Conservation (phyloP, 2,888 invertebrate species). For the Nemotelus pantherinus region DNA sequence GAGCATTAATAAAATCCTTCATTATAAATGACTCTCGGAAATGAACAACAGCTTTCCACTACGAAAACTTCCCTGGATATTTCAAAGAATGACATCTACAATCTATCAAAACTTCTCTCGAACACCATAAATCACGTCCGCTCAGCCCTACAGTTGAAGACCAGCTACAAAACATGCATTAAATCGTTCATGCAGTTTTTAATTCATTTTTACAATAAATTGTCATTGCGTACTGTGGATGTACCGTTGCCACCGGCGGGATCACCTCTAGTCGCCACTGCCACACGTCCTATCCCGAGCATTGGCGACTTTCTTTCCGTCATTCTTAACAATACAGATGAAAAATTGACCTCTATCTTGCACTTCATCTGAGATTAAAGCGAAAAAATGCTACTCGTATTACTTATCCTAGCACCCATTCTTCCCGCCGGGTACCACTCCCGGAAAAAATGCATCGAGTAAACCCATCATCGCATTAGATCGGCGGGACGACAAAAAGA, state of each 20-base stretch:
- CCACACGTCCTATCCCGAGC: neutral
- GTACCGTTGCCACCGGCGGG: neutral
- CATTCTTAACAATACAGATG: neutral
- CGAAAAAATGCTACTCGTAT: neutral
- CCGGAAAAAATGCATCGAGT: neutral
- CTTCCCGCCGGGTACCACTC: neutral
- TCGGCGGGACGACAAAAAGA: neutral
- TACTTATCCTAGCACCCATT: slow-evolving; percentile 24
- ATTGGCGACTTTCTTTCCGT: neutral
- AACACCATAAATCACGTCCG: too few relatives aligned
- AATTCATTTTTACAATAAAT: slow-evolving; percentile 28
- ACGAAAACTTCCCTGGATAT: too few relatives aligned
- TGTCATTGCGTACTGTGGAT: neutral
- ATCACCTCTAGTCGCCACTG: too few relatives aligned
- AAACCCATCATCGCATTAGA: neutral
- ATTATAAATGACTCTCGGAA: too few relatives aligned
- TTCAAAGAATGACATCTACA: too few relatives aligned
- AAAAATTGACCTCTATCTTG: slow-evolving; percentile 37
- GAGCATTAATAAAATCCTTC: too few relatives aligned
- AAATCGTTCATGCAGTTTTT: neutral
- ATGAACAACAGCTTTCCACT: too few relatives aligned
- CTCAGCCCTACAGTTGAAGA: too few relatives aligned
- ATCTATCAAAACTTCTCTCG: too few relatives aligned
- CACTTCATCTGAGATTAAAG: neutral
- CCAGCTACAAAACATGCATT: too few relatives aligned